These are phyloP conservation scores for Dendroctonus ponderosae DNA, from an alignment of 1,140 invertebrate species.

Conservation along the genomic window DNA sequence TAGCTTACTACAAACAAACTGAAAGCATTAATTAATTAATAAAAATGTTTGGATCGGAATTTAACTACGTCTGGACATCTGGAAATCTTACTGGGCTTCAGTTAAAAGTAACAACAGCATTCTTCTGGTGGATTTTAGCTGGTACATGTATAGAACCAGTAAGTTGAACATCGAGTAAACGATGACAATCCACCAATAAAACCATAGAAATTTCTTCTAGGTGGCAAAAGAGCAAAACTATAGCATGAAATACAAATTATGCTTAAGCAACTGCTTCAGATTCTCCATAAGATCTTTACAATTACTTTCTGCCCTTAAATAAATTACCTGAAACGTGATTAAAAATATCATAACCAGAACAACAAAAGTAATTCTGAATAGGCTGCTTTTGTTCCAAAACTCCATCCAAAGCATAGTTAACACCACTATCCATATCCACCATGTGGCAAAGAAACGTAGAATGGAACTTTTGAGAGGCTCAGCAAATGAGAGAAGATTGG, in stretches of 20 bases:
- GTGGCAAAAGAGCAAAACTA: constrained; percentile 11
- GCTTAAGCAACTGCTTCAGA: neutral
- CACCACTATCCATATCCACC: constrained; percentile 27
- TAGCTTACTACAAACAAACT: too few relatives aligned
- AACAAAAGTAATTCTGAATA: constrained; percentile 12
- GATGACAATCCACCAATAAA: constrained; percentile 28
- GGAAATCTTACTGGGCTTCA: neutral
- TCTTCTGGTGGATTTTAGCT: neutral
- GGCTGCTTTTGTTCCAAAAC: constrained; percentile 8
- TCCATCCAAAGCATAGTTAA: constrained; percentile 18
- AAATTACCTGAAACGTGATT: constrained; percentile 20
- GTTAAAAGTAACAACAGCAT: neutral
- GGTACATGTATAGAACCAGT: constrained; percentile 15
- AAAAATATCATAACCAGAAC: constrained; percentile 15
- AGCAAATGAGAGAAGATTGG: too few relatives aligned
- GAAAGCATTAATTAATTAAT: neutral
- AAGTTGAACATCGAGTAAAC: constrained; percentile 22
- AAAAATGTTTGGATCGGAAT: constrained; percentile 11
- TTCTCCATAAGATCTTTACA: too few relatives aligned
- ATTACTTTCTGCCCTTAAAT: neutral
- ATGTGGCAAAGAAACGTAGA: constrained; percentile 4
- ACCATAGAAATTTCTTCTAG: constrained; percentile 20
- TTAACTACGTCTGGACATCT: constrained; percentile 18
- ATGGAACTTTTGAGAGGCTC: neutral
- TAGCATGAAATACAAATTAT: constrained; percentile 12